Conservation (phyloP, 2,888 invertebrate genomes). For the Microctonus brassicae region DNA sequence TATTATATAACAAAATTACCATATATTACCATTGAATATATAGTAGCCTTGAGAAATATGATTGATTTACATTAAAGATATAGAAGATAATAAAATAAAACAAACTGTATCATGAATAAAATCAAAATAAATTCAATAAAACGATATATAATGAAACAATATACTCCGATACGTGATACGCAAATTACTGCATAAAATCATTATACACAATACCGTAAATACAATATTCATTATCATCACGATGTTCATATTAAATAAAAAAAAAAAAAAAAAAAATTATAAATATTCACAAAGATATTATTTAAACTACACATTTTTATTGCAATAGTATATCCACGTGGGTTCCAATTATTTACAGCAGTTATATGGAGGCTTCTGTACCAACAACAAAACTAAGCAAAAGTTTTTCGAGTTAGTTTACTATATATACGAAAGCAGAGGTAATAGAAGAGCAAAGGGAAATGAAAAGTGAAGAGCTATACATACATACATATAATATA, state of each 20-base stretch:
- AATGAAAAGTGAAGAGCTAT: too few relatives aligned
- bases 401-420: constrained; percentile 13
- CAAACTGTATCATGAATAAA: too few relatives aligned
- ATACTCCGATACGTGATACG: not conserved
- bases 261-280: not conserved
- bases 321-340: constrained; percentile 17
- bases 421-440: constrained; percentile 8
- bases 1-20: too few relatives aligned
- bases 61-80: not conserved
- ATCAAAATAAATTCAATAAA: not conserved
- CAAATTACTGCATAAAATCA: not conserved
- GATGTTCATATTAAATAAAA: not conserved
- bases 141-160: not conserved
- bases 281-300: not conserved
- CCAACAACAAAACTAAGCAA: constrained; percentile 18
- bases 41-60: not conserved
- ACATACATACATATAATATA: too few relatives aligned
- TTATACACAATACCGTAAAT: not conserved
- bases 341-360: constrained; percentile 28
- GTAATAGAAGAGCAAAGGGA: constrained; percentile 1
- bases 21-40: not conserved
- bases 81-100: not conserved
- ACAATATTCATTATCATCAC: too few relatives aligned
- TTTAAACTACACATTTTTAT: not conserved
- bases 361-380: constrained; percentile 26